Base-by-base conservation (phyloP, 2,888 invertebrate species). In the Pammene aurita region DNA sequence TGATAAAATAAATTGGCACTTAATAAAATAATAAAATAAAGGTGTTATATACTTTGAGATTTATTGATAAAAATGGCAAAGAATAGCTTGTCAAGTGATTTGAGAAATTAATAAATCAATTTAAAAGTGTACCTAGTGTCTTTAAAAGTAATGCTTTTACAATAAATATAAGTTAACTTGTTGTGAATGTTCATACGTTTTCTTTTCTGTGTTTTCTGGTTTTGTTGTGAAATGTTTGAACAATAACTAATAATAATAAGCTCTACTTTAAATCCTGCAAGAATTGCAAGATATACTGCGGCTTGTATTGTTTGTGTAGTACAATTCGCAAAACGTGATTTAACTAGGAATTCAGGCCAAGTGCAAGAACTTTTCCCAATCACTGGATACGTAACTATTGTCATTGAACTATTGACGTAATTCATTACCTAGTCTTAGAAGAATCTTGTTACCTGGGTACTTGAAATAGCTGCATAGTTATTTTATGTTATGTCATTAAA, bases 301-400 rank as follows among this genome's bases (percentile, higher is more conserved):
- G 26, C 0, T 13, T 2, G 7, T 13, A 26, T 52, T 52, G 52
- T 26, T 26, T 1, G 26, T 26, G 26, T 26, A 26, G 26, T 26
- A 26, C 26, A 26, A 26, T 26, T 26, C 4, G 26, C 26, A 13
- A 57, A 26, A 26, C 11, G 42, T 26, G 38, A 16, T 16, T 11
- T 38, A n/a, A 11, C 16, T 11, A 42, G n/a, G 57, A 58, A 58
- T 58, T 44, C 42, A 58, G 57, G 57, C n/a, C 57, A 58, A 58
- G 57, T 58, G 57, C 57, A 58, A 58, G 44, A 56, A 58, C 57
- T 44, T 58, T 58, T 58, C 57, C 57, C 57, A 58, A 58, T 58
- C 44, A 26, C 41, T 18, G 42, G 16, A 56, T 57, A 42, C 42
- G 57, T 58, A 58, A 42, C 42, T 44, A 26, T 58, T 58, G 57